Evolutionary conservation across 1,140 invertebrate species (phyloP).

Genomic region (Drosophila triauraria): DNA sequence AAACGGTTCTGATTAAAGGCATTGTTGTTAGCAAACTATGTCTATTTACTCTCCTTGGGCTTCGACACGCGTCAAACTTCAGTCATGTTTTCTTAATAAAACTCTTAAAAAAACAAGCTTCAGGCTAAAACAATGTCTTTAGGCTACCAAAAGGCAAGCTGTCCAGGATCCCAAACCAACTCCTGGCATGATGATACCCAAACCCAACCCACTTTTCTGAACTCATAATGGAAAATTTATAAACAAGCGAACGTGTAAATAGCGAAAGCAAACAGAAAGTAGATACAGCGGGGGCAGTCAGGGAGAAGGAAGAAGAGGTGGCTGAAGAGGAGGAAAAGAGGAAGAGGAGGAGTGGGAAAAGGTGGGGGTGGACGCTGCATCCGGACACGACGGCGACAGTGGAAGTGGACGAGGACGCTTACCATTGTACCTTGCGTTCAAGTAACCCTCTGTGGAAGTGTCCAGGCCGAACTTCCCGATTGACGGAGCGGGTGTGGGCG

Average conservation of each 20-base stretch:
- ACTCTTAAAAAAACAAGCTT: slow-evolving; percentile 57
- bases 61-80: slow-evolving; percentile 29
- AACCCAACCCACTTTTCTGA: slow-evolving; percentile 33
- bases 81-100: slow-evolving; percentile 60
- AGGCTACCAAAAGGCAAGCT: slow-evolving; percentile 37
- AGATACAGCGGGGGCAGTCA: slow-evolving; percentile 3
- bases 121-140: slow-evolving; percentile 55
- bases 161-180: background rate
- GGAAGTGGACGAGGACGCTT: slow-evolving; percentile 68
- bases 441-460: slow-evolving; percentile 82
- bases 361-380: slow-evolving; percentile 41
- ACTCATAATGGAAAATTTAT: slow-evolving; percentile 78
- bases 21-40: background rate
- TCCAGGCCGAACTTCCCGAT: slow-evolving; percentile 82
- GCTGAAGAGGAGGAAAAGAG: background rate
- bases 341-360: background rate
- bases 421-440: slow-evolving; percentile 85
- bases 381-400: slow-evolving; percentile 31
- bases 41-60: slow-evolving; percentile 23
- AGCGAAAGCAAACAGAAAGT: slow-evolving; percentile 67
- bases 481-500: slow-evolving; percentile 68
- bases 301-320: background rate
- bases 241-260: slow-evolving; percentile 75
- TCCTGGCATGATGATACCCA: slow-evolving; percentile 3
- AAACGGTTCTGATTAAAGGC: background rate